Conservation (phyloP, 2,888 invertebrate species). For the Tiliacea citrago region DNA sequence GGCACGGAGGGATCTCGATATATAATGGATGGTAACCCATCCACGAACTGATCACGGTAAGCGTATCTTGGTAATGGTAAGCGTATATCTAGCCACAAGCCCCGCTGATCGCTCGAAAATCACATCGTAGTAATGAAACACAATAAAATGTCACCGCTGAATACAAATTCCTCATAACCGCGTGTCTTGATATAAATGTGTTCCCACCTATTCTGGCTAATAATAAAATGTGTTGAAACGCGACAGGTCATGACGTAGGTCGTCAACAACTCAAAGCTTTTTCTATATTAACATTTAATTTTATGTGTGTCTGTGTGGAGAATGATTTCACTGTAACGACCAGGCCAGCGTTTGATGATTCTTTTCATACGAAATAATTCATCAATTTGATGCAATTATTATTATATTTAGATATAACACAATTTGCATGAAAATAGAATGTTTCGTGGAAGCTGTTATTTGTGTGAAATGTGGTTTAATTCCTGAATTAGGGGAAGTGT, state of each 20-base stretch:
- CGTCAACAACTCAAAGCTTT: slow-evolving; percentile 31
- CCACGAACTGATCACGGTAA: too few species aligned
- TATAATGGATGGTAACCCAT: too few species aligned
- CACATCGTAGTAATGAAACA: not conserved
- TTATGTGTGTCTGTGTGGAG: slow-evolving; percentile 31
- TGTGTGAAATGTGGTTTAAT: not conserved
- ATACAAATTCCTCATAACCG: not conserved
- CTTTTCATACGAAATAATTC: slow-evolving; percentile 26
- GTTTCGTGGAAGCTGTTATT: slow-evolving; percentile 10
- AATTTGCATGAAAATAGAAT: slow-evolving; percentile 1
- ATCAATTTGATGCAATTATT: slow-evolving; percentile 6
- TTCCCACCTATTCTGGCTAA: slow-evolving; percentile 40
- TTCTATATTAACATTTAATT: slow-evolving; percentile 46
- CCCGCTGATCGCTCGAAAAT: too few species aligned
- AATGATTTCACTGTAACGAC: slow-evolving; percentile 42
- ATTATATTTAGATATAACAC: slow-evolving; percentile 16
- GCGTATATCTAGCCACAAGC: too few species aligned
- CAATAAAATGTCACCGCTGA: not conserved
- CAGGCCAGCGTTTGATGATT: slow-evolving; percentile 36
- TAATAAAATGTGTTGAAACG: slow-evolving; percentile 44
- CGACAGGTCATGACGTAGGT: slow-evolving; percentile 50
- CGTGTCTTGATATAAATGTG: slow-evolving; percentile 10
- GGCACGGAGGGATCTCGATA: too few species aligned
- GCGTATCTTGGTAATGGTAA: too few species aligned
- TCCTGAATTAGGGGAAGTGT: slow-evolving; percentile 15